Evolutionary conservation across 1,140 invertebrate species (phyloP), one percentile per base, ranked within the genome.

Genomic region (Dendroctonus ponderosae): DNA sequence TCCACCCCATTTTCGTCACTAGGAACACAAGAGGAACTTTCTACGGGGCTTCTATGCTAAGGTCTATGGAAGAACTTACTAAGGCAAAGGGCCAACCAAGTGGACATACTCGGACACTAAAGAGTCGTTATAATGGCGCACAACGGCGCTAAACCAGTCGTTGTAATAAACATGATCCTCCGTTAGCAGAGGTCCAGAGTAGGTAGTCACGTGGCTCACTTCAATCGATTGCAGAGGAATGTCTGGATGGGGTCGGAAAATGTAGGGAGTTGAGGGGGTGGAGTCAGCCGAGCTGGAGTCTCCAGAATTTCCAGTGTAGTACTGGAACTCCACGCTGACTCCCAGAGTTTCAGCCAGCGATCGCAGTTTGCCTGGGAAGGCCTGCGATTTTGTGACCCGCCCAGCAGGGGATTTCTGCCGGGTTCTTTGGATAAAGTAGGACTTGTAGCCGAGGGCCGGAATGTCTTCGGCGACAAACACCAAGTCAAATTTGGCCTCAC

Each of bases 31-130:
- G n/a, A n/a, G n/a, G n/a, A n/a, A n/a, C n/a, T n/a, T n/a, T n/a
- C n/a, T n/a, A n/a, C n/a, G n/a, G n/a, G n/a, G n/a, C n/a, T n/a
- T n/a, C n/a, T n/a, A n/a, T n/a, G n/a, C n/a, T n/a, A n/a, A n/a
- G n/a, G n/a, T n/a, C 5, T 6, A 52, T 52, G 37, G 15, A 14
- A 41, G 6, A 26, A 63, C 82, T 85, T 80, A 91, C 59, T 56
- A 82, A 7, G 94, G 94, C 68, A 99, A 93, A 0, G 96, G 94
- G 38, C 96, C 97, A 66, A 98, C 84, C 0, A 95, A 80, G 93
- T 94, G 99, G 72, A 97, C 89, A 58, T 97, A 87, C 79, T 98
- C 94, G 0, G 93, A 80, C 43, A 84, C 81, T 56, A 87, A 82
- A 41, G 85, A 81, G 5, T 78, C 79, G 0, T 84, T 82, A 68